phyloP scores from a whole-genome alignment of 2,113 vertebrate species.

The Plecturocebus donacophilus region DNA sequence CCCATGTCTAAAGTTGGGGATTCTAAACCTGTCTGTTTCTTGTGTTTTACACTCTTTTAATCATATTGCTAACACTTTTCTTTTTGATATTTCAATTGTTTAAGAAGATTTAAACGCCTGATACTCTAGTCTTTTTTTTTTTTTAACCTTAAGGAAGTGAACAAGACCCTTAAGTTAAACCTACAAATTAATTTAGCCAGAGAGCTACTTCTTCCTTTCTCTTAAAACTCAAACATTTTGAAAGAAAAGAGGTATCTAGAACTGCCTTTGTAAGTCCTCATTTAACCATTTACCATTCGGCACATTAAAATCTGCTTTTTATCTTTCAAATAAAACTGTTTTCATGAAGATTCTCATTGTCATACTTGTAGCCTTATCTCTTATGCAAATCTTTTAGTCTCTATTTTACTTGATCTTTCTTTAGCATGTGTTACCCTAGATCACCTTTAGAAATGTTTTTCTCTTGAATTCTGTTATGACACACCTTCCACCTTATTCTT shows the following conservation, averaged over 20 bases:
- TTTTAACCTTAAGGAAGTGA: background rate
- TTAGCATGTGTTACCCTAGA: background rate
- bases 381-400: background rate
- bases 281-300: background rate
- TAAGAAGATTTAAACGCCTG: background rate
- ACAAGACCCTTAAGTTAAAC: background rate
- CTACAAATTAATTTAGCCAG: background rate
- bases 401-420: background rate
- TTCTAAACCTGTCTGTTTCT: background rate
- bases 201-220: background rate
- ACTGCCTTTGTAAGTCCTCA: background rate
- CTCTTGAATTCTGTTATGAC: background rate
- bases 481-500: background rate
- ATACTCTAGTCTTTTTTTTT: background rate
- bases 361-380: background rate
- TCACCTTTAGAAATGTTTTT: background rate
- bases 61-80: background rate
- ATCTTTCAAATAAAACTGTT: background rate
- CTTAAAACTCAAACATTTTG: background rate
- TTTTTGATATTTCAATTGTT: background rate
- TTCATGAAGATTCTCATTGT: background rate
- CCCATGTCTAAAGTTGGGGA: background rate
- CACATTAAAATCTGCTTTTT: background rate
- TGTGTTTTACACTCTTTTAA: background rate
- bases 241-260: background rate